Evolutionary conservation across 2,888 invertebrate species (phyloP).

Genomic region (Boloria selene): DNA sequence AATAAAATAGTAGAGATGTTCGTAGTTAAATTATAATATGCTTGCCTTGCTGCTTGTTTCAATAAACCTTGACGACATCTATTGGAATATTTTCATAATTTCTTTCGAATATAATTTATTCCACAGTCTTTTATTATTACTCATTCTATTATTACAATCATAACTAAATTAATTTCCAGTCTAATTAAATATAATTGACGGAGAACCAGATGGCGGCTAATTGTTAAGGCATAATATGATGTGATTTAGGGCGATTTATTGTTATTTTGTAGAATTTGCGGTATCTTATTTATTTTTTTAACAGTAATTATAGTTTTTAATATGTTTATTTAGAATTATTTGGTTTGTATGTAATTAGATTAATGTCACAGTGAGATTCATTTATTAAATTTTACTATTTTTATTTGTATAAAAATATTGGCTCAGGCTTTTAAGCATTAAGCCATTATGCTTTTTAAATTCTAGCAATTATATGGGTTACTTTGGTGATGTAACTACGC

Average conservation of each 20-base stretch:
- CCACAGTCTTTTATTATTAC: background rate
- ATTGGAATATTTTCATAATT: background rate
- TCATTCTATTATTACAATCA: background rate
- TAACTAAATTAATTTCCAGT: background rate
- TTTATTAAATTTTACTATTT: constrained; percentile 12
- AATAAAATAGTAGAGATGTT: constrained; percentile 21
- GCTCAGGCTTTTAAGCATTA: background rate
- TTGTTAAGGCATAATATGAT: background rate
- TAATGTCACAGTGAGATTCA: constrained; percentile 26
- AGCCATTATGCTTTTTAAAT: background rate
- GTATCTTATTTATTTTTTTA: constrained; percentile 13
- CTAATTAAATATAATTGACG: background rate
- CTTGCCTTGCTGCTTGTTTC: constrained; percentile 13
- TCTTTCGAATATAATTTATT: background rate
- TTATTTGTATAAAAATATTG: constrained; percentile 4
- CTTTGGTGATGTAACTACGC: background rate
- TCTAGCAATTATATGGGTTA: background rate
- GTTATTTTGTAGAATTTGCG: constrained; percentile 15
- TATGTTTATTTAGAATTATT: constrained; percentile 41
- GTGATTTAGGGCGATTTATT: background rate
- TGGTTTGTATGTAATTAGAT: constrained; percentile 20
- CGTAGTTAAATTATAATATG: constrained; percentile 26
- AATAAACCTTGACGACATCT: constrained; percentile 2
- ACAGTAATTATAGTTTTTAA: constrained; percentile 20
- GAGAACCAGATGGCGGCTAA: background rate